Percentiles rank a stretch among this genome's conserved stretches.
phyloP scores from a whole-genome alignment of 92 coral and sea anemone genomes.

The Umimayanthus chanpuru region DNA sequence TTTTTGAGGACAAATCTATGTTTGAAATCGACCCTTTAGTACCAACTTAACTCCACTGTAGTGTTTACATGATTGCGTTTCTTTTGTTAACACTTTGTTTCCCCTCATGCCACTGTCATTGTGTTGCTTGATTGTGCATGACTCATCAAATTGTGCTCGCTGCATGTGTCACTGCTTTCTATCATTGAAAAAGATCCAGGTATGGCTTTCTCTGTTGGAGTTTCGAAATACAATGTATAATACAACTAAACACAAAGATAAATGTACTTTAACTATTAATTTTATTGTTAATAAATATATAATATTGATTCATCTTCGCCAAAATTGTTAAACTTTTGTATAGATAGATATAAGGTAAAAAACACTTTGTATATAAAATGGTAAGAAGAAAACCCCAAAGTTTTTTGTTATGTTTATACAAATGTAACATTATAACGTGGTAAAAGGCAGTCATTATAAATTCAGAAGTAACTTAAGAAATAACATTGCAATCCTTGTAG shows the following conservation, averaged over 20 bases:
- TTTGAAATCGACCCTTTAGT: too few relatives aligned
- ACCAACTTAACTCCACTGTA: background rate
- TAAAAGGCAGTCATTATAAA: too few relatives aligned
- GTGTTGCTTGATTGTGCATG: background rate
- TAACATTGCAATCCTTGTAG: background rate
- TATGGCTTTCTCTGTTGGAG: background rate
- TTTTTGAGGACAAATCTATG: too few relatives aligned
- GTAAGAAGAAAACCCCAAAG: too few relatives aligned
- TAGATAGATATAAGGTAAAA: too few relatives aligned
- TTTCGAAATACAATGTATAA: background rate
- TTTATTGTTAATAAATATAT: too few relatives aligned
- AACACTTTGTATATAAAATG: too few relatives aligned
- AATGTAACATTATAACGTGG: too few relatives aligned
- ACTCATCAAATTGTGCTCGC: constrained; percentile 19
- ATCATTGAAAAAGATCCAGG: background rate
- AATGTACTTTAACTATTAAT: too few relatives aligned
- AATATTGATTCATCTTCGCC: too few relatives aligned
- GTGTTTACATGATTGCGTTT: background rate
- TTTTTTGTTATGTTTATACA: too few relatives aligned
- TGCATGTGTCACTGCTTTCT: constrained; percentile 23
- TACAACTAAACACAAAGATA: background rate
- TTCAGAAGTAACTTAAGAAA: background rate
- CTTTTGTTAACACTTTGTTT: constrained; percentile 16
- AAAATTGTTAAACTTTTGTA: too few relatives aligned
- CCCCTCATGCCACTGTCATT: background rate